Conservation (phyloP, 2,113 vertebrate genomes). For the Tragelaphus scriptus region DNA sequence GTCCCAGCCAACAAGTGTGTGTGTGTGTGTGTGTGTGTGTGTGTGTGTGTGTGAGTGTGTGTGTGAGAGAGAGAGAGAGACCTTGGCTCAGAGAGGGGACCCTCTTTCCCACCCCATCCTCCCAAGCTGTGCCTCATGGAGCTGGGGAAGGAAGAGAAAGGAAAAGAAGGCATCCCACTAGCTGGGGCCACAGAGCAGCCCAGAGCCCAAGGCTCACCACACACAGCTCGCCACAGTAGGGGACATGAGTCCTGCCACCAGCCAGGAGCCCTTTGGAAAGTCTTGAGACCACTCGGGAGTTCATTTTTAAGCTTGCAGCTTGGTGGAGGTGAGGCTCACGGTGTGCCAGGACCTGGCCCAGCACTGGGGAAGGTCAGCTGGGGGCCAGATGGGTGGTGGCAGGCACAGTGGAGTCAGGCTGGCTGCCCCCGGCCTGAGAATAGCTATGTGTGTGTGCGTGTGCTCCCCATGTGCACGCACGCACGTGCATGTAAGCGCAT, state of each 20-base stretch:
- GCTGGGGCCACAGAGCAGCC: background rate
- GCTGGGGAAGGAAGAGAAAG: background rate
- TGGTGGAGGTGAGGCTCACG: background rate
- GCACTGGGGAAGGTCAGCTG: background rate
- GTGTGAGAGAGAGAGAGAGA: too few species aligned
- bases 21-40: background rate
- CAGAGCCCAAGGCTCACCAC: background rate
- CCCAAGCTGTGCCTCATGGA: background rate
- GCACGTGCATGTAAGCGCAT: accelerated
- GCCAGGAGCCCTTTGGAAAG: background rate
- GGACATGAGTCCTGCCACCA: background rate
- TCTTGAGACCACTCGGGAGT: background rate
- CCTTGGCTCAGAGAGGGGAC: background rate
- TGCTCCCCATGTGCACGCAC: background rate
- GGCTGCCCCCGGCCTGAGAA: background rate
- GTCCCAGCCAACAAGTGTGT: background rate
- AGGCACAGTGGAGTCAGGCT: background rate
- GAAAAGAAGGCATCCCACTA: background rate
- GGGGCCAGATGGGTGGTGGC: background rate
- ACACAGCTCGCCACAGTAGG: accelerated
- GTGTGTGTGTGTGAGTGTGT: background rate
- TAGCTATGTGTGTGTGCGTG: accelerated
- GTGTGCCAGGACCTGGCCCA: background rate
- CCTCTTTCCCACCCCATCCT: too few species aligned
- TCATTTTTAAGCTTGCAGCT: accelerated